These are phyloP conservation scores for Emydocephalus ijimae DNA, from an alignment of 2,113 vertebrate genomes.

Conservation along the genomic window DNA sequence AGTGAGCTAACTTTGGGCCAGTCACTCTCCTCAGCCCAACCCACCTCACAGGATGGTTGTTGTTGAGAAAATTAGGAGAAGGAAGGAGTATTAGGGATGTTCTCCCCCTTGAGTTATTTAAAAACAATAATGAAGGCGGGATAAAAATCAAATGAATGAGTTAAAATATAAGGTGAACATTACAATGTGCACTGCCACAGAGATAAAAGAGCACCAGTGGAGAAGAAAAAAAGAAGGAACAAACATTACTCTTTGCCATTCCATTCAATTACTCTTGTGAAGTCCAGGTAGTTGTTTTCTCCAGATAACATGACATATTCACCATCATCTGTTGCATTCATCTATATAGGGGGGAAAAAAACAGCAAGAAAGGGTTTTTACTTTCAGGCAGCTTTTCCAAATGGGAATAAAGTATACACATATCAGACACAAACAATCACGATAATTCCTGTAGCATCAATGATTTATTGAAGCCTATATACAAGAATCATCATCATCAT, in stretches of 20 bases:
- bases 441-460: not conserved
- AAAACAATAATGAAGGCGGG: not conserved
- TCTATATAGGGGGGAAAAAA: conserved; percentile 67
- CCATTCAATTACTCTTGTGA: conserved; percentile 87
- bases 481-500: too few species aligned
- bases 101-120: not conserved
- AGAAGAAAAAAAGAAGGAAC: not conserved
- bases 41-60: not conserved
- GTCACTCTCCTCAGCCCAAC: not conserved
- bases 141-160: not conserved
- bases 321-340: conserved; percentile 86
- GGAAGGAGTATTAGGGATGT: not conserved
- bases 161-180: not conserved
- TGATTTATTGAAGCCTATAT: not conserved
- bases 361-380: not conserved
- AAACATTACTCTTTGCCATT: conserved; percentile 79
- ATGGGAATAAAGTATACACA: not conserved
- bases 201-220: not conserved
- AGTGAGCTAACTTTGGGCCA: not conserved
- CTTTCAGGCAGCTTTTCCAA: not conserved
- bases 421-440: not conserved
- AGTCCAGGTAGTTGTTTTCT: conserved; percentile 81
- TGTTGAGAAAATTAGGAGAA: not conserved
- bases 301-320: conserved; percentile 89
- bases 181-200: not conserved